These are phyloP conservation scores for Brachyalestes nurse DNA, from an alignment of 2,797 vertebrate genomes.

Conservation along the genomic window DNA sequence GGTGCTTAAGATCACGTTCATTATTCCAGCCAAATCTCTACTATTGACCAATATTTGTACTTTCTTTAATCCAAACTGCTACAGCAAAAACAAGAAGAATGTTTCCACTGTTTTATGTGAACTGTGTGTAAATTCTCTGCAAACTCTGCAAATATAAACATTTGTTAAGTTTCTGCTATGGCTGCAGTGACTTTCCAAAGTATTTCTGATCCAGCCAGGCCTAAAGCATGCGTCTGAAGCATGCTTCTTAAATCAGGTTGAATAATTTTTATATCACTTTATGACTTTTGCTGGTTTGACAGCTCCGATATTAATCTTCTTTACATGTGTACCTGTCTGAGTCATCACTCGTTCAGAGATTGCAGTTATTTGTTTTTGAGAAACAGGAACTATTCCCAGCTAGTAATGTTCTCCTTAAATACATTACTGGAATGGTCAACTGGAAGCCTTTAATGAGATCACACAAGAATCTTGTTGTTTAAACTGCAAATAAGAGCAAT, in stretches of 20 bases:
- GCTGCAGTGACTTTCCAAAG: neutral
- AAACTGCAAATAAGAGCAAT: neutral
- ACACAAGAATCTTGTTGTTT: neutral
- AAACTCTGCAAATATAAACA: neutral
- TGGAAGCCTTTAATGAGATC: constrained; percentile 9
- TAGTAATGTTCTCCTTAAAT: neutral
- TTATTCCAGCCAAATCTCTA: neutral
- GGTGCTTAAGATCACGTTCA: neutral
- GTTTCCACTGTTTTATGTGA: neutral
- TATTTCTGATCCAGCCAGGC: neutral
- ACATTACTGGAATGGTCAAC: neutral
- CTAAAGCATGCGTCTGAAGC: neutral
- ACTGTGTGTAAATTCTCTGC: neutral
- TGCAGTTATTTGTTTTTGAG: constrained; percentile 3
- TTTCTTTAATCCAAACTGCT: neutral
- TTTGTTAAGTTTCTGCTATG: neutral
- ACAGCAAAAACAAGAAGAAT: neutral
- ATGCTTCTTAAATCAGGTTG: neutral
- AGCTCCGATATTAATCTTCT: neutral
- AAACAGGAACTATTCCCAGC: constrained; percentile 6
- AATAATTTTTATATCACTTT: neutral
- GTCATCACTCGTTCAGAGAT: neutral
- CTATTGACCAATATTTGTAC: neutral
- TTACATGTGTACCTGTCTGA: neutral
- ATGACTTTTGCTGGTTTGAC: neutral